Conservation (phyloP, 2,888 invertebrate genomes). For the Stegana nigrithorax region DNA sequence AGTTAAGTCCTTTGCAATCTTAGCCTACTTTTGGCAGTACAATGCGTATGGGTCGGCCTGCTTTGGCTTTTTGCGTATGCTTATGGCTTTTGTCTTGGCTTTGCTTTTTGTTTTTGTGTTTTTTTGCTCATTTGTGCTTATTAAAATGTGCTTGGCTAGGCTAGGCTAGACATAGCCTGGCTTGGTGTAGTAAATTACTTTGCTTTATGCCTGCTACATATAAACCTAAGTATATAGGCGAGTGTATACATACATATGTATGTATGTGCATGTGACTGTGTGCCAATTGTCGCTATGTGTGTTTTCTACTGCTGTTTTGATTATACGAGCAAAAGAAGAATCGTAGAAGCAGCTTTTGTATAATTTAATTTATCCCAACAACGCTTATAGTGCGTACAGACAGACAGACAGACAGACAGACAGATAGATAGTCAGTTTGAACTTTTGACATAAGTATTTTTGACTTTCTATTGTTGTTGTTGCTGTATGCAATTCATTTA, state of each 20-base stretch:
- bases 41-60: not conserved
- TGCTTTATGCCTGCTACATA: not conserved
- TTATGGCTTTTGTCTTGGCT: not conserved
- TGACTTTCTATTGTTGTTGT: too few relatives aligned
- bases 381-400: slow-evolving; percentile 25
- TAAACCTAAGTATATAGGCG: too few relatives aligned
- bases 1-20: too few relatives aligned
- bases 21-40: too few relatives aligned
- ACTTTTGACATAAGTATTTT: not conserved
- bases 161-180: not conserved
- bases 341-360: slow-evolving; percentile 54
- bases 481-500: too few relatives aligned
- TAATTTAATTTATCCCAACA: slow-evolving; percentile 53
- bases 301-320: not conserved
- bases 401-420: not conserved
- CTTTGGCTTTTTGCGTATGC: not conserved
- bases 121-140: too few relatives aligned
- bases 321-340: slow-evolving; percentile 14
- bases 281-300: too few relatives aligned
- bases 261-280: too few relatives aligned
- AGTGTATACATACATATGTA: too few relatives aligned
- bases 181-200: not conserved
- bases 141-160: not conserved
- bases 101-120: too few relatives aligned
- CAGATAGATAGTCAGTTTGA: not conserved